Evolutionary conservation across 2,797 vertebrate genomes (phyloP).

Genomic region (Accipiter badius): DNA sequence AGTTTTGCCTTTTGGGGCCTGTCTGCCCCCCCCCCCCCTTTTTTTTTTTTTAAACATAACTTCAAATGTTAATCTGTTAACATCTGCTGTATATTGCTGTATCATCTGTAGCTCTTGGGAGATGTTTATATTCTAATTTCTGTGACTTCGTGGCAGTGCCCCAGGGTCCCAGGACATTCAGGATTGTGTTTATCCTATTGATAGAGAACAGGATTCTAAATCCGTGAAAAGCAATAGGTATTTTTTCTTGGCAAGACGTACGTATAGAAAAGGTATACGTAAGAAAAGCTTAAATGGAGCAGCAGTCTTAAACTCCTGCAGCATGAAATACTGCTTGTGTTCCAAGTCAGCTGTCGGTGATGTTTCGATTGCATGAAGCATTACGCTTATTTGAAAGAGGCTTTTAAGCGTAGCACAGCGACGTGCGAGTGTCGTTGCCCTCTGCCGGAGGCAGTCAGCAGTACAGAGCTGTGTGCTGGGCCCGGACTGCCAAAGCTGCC

Average conservation of each 20-base stretch:
- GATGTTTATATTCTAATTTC: neutral
- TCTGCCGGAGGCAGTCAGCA: constrained; percentile 30
- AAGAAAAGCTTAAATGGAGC: neutral
- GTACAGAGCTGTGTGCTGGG: neutral
- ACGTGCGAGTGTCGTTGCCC: neutral
- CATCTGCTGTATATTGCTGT: neutral
- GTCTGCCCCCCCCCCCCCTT: fast-evolving
- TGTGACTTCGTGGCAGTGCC: neutral
- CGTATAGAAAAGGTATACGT: fast-evolving
- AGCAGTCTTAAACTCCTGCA: neutral
- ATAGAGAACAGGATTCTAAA: neutral
- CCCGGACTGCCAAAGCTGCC: neutral
- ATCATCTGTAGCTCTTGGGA: neutral
- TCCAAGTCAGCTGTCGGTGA: neutral
- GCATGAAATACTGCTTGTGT: neutral
- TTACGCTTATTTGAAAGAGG: neutral
- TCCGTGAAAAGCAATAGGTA: neutral
- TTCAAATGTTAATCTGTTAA: neutral
- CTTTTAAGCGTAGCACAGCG: neutral
- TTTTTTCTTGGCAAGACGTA: neutral
- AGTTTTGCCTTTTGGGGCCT: neutral
- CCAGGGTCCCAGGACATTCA: neutral
- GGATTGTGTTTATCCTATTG: neutral
- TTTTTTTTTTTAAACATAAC: neutral
- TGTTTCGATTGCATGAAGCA: neutral